Evolutionary conservation across 2,113 vertebrate species (phyloP), one percentile per base, ranked within the genome.

Genomic region (Pituophis catenifer): DNA sequence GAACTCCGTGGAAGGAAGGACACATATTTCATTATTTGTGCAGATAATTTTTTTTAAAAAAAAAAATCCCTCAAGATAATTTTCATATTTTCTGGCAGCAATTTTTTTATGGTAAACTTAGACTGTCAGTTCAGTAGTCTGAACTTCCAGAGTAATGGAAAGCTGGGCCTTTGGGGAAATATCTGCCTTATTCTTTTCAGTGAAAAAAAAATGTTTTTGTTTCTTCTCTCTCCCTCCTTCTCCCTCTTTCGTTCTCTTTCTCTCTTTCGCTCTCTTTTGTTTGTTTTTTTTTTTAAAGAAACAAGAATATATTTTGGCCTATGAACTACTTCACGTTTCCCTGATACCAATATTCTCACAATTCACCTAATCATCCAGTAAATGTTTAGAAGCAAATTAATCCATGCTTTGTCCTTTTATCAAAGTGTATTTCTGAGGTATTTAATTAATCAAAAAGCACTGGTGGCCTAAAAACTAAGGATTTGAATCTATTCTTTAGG

Each of bases 81-180:
- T 94, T 94, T 96, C 62, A 86, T 91, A 91, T 89, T 93, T 57
- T 95, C 89, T 94, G 86, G 57, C 59, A 96, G 93, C 55, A 93
- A 93, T 94, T 54, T 94, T 92, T 38, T 93, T 89, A 92, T 88
- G 93, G 24, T 33, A 38, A 81, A 38, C 33, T 21, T 81, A 93
- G 57, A 53, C 86, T 94, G 50, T 8, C 19, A 94, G 89, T 94
- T 96, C 96, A 95, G 93, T 85, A 94, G 89, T 96, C 88, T 92
- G 75, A 95, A 95, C 91, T 96, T 96, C 93, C 92, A 95, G 85
- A 8, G 88, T 29, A 4, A 52, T 93, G n/a, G 58, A 94, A 96
- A 92, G 59, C 92, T 93, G 90, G 55, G 94, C 86, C 95, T 96
- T 94, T 50, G 65, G 94, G 94, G 95, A 96, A 96, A 97, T 96